Conservation (phyloP, 1,140 invertebrate species). For the Globodera rostochiensis region DNA sequence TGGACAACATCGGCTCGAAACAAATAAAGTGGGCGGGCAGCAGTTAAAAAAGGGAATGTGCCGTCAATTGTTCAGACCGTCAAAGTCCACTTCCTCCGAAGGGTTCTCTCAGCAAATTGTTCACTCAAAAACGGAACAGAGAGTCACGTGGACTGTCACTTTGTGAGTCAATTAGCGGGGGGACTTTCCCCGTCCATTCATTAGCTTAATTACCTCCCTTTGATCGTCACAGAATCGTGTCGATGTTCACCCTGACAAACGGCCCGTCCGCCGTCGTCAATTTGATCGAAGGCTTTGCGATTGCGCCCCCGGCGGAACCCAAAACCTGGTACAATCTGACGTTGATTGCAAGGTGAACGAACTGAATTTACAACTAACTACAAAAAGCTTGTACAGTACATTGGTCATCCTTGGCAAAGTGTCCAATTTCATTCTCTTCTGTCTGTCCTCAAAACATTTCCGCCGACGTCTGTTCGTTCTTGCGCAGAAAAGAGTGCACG, state of each 20-base stretch:
- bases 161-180: conserved; percentile 22
- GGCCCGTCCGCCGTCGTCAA: conserved; percentile 61
- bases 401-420: conserved; percentile 61
- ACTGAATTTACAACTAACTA: not conserved
- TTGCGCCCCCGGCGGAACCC: conserved; percentile 17
- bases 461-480: conserved; percentile 53
- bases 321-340: conserved; percentile 44
- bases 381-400: conserved; percentile 44
- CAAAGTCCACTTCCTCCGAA: conserved; percentile 38
- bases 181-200: not conserved
- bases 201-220: not conserved
- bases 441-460: conserved; percentile 63
- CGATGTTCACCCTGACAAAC: conserved; percentile 62
- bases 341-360: conserved; percentile 31
- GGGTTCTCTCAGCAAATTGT: conserved; percentile 40
- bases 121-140: conserved; percentile 55
- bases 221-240: conserved; percentile 48
- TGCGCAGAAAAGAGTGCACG: conserved; percentile 61
- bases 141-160: conserved; percentile 61
- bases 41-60: not conserved
- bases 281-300: conserved; percentile 46
- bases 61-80: conserved; percentile 25
- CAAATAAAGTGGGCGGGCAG: conserved; percentile 16
- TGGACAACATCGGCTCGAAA: conserved; percentile 34
- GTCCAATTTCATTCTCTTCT: conserved; percentile 63